phyloP scores from a whole-genome alignment of 2,888 invertebrate species.

The Eurois occulta region DNA sequence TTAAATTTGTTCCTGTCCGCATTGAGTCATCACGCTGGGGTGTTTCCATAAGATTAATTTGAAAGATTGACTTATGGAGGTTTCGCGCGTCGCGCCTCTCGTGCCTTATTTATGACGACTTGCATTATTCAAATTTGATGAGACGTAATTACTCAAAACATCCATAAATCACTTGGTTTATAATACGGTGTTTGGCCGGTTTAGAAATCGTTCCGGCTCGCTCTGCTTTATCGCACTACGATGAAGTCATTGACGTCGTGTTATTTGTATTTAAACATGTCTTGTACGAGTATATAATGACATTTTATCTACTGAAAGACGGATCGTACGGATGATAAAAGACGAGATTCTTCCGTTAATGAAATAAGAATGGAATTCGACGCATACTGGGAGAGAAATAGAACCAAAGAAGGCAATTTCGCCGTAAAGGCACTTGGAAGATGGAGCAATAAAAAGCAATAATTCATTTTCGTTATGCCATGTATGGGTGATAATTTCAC shows the following conservation, averaged over 20 bases:
- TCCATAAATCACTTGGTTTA: slow-evolving; percentile 88
- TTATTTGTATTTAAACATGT: slow-evolving; percentile 80
- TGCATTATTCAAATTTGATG: slow-evolving; percentile 90
- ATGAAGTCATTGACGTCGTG: slow-evolving; percentile 84
- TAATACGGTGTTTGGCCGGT: slow-evolving; percentile 84
- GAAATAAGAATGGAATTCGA: slow-evolving; percentile 70
- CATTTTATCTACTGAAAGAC: slow-evolving; percentile 76
- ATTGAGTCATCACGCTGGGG: slow-evolving; percentile 87
- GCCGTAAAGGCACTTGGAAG: slow-evolving; percentile 77
- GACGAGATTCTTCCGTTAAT: slow-evolving; percentile 67
- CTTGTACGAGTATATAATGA: slow-evolving; percentile 83
- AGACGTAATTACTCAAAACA: slow-evolving; percentile 90
- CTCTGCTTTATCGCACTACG: slow-evolving; percentile 75
- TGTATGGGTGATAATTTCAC: slow-evolving; percentile 89
- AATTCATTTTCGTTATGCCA: slow-evolving; percentile 90
- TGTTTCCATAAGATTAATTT: slow-evolving; percentile 86
- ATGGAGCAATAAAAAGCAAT: slow-evolving; percentile 85
- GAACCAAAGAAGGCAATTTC: slow-evolving; percentile 75
- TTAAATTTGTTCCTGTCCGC: slow-evolving; percentile 87
- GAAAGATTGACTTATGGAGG: slow-evolving; percentile 87
- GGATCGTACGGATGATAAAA: slow-evolving; percentile 73
- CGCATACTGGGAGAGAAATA: slow-evolving; percentile 73
- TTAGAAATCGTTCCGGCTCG: slow-evolving; percentile 79
- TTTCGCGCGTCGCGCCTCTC: slow-evolving; percentile 82
- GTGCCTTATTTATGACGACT: slow-evolving; percentile 86